Evolutionary conservation across 2,113 vertebrate genomes (phyloP), one percentile per base, ranked within the genome.

Genomic region (Oncorhynchus clarkii): DNA sequence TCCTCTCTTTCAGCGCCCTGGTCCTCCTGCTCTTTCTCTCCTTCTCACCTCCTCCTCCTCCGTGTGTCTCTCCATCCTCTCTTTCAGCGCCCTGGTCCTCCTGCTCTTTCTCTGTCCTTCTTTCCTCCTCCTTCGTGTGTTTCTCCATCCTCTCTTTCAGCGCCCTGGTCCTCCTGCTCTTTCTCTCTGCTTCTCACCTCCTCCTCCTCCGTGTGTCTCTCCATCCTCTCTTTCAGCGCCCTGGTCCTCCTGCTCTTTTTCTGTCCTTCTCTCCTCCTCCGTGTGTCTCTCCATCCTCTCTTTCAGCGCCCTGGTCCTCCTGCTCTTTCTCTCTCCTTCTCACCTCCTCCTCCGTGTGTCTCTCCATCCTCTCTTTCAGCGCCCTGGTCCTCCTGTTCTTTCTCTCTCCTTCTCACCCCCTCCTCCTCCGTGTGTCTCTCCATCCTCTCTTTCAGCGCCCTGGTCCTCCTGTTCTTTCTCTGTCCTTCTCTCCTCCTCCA

Each of bases 41-140:
- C n/a, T n/a, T n/a, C n/a, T n/a, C n/a, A n/a, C n/a, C 1, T 68
- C 24, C 49, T 62, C 45, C 39, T 80, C 67, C 75, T 27, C 27
- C 2, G 57, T 74, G 1, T 26, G 11, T 34, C 62, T 12, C 64
- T 4, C 22, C 1, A 7, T 7, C 12, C 12, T 4, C 26, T 66
- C 13, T 66, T 12, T 66, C 26, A 22, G 13, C 13, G 4, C 22
- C 34, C 18, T 9, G 22, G 22, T 20, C 48, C 34, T 59, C 45
- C 67, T n/a, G 70, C 18, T 66, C 20, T 76, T 12, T 51, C 31
- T 24, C 1, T 26, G 31, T 70, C 27, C 49, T 62, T 51, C 49
- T 62, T 51, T 27, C 27, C 27, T 27, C 27, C 3, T 27, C 27
- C 27, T 24, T 1, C 1, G 22, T 24, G 27, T 27, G 51, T 74